Evolutionary conservation across 2,888 invertebrate genomes (phyloP).

Genomic region (Tryphoninae sp.): DNA sequence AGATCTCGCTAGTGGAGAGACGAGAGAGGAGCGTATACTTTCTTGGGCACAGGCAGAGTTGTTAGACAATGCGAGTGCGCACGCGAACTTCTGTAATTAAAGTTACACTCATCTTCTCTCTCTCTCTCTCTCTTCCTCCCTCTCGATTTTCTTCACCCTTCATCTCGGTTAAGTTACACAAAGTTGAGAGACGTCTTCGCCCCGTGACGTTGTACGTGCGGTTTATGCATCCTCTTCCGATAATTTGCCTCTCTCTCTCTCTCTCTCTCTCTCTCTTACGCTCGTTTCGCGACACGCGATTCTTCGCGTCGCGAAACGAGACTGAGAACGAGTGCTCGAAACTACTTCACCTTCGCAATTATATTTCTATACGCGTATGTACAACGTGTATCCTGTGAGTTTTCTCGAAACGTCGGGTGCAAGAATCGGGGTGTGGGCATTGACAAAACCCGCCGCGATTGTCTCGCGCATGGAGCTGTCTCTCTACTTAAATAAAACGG

Average conservation of each 20-base stretch:
- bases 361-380: background rate
- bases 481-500: constrained; percentile 34
- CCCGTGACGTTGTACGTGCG: constrained; percentile 43
- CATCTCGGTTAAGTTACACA: constrained; percentile 71
- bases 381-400: background rate
- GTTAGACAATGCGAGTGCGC: constrained; percentile 75
- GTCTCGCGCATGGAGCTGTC: background rate
- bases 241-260: constrained; percentile 13
- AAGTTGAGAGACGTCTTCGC: constrained; percentile 67
- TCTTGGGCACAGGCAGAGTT: constrained; percentile 72
- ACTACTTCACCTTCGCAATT: background rate
- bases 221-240: constrained; percentile 22
- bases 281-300: background rate
- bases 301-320: background rate
- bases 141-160: constrained; percentile 32
- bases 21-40: constrained; percentile 66
- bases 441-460: constrained; percentile 21
- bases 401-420: background rate
- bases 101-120: constrained; percentile 72
- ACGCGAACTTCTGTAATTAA: constrained; percentile 79
- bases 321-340: background rate
- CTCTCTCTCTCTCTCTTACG: constrained; percentile 16
- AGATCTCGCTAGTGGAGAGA: constrained; percentile 59
- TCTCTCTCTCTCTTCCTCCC: constrained; percentile 24
- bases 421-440: background rate